Conservation (phyloP, 2,888 invertebrate species). For the Listrodromus nycthemerus region DNA sequence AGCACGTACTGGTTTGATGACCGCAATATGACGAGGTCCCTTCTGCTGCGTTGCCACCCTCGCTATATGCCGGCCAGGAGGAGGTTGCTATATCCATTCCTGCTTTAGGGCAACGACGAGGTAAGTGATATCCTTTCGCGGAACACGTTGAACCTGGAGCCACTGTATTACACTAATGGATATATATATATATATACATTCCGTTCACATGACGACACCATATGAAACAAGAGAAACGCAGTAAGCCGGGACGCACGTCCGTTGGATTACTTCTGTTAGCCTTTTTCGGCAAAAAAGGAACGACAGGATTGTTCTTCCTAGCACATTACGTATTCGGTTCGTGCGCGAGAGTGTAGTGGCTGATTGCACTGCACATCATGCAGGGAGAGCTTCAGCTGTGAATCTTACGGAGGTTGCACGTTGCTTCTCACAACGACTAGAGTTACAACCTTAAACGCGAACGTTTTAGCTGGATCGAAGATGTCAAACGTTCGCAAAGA, state of each 20-base stretch:
- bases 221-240: constrained; percentile 8
- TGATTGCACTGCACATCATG: neutral
- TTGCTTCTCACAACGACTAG: no score
- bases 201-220: constrained; percentile 15
- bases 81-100: constrained; percentile 44
- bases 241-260: constrained; percentile 1
- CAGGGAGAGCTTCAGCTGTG: neutral
- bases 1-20: constrained; percentile 75
- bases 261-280: constrained; percentile 45
- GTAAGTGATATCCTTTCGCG: constrained; percentile 65
- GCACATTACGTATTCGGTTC: constrained; percentile 5
- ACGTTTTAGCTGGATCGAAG: no score
- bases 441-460: no score
- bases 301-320: neutral
- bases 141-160: constrained; percentile 38
- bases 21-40: constrained; percentile 71
- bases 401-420: no score
- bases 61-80: neutral
- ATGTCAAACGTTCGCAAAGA: no score
- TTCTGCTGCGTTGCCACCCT: constrained; percentile 32
- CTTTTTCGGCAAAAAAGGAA: constrained; percentile 21
- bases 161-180: constrained; percentile 40
- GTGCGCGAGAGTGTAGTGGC: neutral
- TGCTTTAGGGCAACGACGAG: constrained; percentile 48
- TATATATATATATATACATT: constrained; percentile 41